Base-by-base conservation (phyloP, 2,113 vertebrate species). In the Apistogramma diplotaenia region DNA sequence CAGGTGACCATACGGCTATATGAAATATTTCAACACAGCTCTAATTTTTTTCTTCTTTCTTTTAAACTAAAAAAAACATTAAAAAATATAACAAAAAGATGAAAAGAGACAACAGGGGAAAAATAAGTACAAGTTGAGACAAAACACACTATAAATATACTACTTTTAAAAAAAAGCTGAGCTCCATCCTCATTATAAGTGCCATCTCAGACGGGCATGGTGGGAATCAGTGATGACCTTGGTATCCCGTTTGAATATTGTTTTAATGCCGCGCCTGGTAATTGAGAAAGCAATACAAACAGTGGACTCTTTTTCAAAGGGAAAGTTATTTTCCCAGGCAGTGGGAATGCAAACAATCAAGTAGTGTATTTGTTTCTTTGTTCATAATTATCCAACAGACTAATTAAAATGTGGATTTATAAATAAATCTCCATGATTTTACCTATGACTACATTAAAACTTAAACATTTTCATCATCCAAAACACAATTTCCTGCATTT, bases 81-180 rank as follows among this genome's bases (percentile, higher is more conserved):
- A 33, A 18, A 74, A 23, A 82, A 70, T 72, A 83, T 56, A 37
- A 76, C 16, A 54, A 84, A 55, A 88, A 90, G 85, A 92, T 88
- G 74, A 87, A 92, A 90, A 74, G 82, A 86, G 15, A 59, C 62
- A 80, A 84, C 35, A 79, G 57, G 56, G 31, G 3, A 75, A 87
- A 46, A 84, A 84, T 54, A 87, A 89, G 75, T 65, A 85, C 79
- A 91, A 91, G 83, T 92, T 86, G 67, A 92, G 85, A 89, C 85
- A 92, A 93, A 91, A 85, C 86, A 87, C 85, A 89, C 92, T 93
- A 93, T 91, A 93, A 94, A 94, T 94, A 94, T 40, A 90, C 89
- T 87, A 84, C 88, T 89, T 92, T 57, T n/a, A n/a, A 85, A 88
- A 1, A 35, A 90, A 89, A 91, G 83, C 87, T 54, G 79, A 40